Conservation (phyloP, 2,113 vertebrate genomes). For the Myrmecobius fasciatus region DNA sequence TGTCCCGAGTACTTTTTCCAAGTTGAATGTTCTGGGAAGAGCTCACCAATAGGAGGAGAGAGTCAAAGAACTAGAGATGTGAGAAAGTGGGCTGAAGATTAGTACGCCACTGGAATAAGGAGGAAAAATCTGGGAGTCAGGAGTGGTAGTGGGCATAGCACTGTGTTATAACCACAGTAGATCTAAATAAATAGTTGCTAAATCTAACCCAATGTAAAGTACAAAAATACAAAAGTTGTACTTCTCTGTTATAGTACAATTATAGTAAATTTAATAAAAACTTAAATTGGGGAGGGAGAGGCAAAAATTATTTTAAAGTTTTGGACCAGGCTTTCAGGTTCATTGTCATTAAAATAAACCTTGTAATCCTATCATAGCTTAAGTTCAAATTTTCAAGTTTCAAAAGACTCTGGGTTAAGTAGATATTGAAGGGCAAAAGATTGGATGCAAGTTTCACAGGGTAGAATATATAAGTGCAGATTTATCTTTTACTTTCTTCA, state of each 20-base stretch:
- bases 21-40: neutral
- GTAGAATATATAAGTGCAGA: neutral
- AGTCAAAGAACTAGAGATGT: neutral
- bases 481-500: conserved; percentile 32
- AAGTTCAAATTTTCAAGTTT: neutral
- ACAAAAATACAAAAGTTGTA: neutral
- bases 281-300: neutral
- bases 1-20: neutral
- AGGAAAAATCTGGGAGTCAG: neutral
- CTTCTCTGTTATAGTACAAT: conserved; percentile 7
- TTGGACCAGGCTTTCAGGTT: neutral
- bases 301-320: neutral
- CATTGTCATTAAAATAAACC: neutral
- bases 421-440: neutral
- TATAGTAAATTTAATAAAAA: conserved; percentile 9
- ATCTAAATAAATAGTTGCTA: conserved; percentile 2
- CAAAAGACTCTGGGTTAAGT: neutral
- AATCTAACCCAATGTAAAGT: neutral
- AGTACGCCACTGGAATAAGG: neutral
- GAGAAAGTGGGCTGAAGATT: neutral
- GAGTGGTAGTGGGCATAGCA: neutral
- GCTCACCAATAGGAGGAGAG: neutral
- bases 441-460: neutral
- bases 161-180: neutral
- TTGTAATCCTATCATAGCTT: neutral